Evolutionary conservation across 35 echinoderm and acorn worm genomes (phyloP), one percentile per base, ranked within the genome.

Genomic region (Patiria miniata): DNA sequence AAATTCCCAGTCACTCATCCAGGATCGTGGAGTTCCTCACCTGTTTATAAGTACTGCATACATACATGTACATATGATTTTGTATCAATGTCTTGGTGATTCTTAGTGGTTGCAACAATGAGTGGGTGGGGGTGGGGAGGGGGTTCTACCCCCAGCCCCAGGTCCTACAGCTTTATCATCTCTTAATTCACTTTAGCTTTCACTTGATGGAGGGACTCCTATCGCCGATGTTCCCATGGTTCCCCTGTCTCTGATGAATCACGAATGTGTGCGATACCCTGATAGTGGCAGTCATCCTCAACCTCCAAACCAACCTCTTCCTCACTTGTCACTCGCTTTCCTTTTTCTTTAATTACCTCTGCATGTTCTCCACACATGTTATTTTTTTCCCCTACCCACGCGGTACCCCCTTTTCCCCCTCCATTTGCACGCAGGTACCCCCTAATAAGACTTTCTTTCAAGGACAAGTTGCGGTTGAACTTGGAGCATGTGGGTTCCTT

Each of bases 271-370:
- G 65, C 34, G 65, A 73, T 73, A 32, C 65, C n/a, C 3, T 26
- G 65, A 73, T 73, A 73, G 23, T 18, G 65, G 14, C 65, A 73
- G 29, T 23, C 34, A 73, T 32, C 65, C 65, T 32, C 65, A 73
- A 23, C 34, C 65, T 30, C 34, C 34, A 73, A 73, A 73, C 65
- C 23, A 73, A 73, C 65, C 65, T 34, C 65, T 73, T 73, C 65
- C 65, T 73, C 34, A 30, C 65, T 73, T 73, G 65, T 73, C 65
- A 73, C 65, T 73, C 6, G 26, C 65, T 73, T 73, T 73, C 65
- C 65, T 73, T 34, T 23, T 32, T 10, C 26, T 36, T 7, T 73
- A 73, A 73, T 73, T 26, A 73, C 42, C 42, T 73, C 65, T 22
- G 65, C 65, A 73, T 34, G 65, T 34, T 73, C 34, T 73, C 23